phyloP scores from a whole-genome alignment of 2,113 vertebrate species.

The Mionectes macconnelli region DNA sequence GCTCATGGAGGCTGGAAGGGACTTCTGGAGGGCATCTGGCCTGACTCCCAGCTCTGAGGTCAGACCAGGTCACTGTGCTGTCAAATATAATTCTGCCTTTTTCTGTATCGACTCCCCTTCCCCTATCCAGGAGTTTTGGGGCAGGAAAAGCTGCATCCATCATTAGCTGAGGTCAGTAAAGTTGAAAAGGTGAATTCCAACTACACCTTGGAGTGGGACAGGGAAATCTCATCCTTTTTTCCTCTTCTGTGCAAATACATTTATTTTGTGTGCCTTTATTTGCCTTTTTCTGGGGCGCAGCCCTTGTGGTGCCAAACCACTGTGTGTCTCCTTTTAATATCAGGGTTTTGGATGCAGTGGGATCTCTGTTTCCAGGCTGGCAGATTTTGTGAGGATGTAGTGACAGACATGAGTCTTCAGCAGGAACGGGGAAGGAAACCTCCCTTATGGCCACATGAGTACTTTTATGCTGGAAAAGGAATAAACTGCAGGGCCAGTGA shows the following conservation, averaged over 20 bases:
- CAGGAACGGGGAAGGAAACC: background rate
- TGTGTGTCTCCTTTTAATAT: too few species aligned
- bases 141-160: accelerated
- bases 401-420: accelerated
- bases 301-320: background rate
- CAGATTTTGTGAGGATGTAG: background rate
- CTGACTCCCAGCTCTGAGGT: background rate
- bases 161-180: background rate
- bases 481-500: background rate
- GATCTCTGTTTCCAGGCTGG: background rate
- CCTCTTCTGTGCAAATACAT: background rate
- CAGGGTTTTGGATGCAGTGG: too few species aligned
- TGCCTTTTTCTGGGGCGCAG: background rate
- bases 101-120: background rate
- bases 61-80: background rate
- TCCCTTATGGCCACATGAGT: background rate
- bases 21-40: background rate
- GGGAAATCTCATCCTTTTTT: background rate
- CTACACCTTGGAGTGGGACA: background rate
- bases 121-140: accelerated
- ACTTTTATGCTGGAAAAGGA: background rate
- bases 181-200: background rate
- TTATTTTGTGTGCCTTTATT: background rate
- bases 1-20: background rate
- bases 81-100: accelerated